Base-by-base conservation (phyloP, 2,888 invertebrate genomes). In the Thumatha senex region DNA sequence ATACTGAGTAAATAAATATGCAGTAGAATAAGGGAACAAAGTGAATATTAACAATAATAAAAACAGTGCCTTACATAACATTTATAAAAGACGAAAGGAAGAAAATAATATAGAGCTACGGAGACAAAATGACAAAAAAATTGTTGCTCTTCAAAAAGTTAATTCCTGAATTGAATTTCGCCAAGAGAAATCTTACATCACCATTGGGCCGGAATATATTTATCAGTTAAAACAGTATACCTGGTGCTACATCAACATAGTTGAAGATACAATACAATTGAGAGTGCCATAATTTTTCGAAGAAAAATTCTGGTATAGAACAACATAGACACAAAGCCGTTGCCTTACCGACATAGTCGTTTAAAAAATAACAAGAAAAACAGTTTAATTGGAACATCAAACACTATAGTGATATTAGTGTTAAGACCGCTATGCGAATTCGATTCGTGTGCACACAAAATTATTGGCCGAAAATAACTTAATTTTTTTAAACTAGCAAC, bases 71-170 rank as follows among this genome's bases (percentile, higher is more conserved):
- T 90, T 89, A 56, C 78, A 83, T 60, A 76, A 84, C 80, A 76
- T 82, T 82, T 10, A 67, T 67, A 85, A 83, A 78, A 84, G 71
- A 82, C 70, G 63, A 72, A 80, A 77, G 78, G 75, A 77, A 74
- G 69, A 71, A 56, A 62, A 72, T 51, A 82, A 78, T 83, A 78
- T 67, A 65, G 54, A 79, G 80, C 55, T 74, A 89, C 89, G 86
- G 89, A 88, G 79, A 86, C 91, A 91, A 91, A 91, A 91, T 91
- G 91, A 86, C 88, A 89, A 87, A 86, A 82, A 86, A 89, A 72
- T 82, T 82, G 78, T 79, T 85, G 61, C 87, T 84, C 70, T 91
- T 87, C 78, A 91, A 89, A 84, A 91, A 90, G 79, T 72, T 90
- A 81, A 90, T 91, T 77, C 84, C 85, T 48, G 90, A 91, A 82